Conservation (phyloP, 2,113 vertebrate genomes). For the Ia io region DNA sequence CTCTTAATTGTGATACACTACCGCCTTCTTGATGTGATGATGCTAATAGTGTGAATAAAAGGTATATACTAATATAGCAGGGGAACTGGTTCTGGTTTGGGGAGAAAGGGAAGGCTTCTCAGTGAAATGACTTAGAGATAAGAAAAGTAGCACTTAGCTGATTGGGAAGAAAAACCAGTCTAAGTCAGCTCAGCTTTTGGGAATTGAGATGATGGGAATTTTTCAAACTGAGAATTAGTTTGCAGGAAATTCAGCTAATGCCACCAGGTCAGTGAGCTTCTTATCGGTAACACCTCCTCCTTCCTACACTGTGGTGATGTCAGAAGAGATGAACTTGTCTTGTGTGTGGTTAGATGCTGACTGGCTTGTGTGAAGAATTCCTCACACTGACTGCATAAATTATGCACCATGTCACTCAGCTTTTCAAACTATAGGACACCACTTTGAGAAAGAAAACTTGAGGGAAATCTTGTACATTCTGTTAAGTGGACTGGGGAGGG, state of each 20-base stretch:
- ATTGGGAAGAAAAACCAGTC: background rate
- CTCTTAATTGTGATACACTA: background rate
- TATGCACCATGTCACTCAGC: background rate
- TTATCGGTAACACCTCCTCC: background rate
- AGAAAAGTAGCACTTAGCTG: background rate
- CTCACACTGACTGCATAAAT: background rate
- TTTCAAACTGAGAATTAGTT: background rate
- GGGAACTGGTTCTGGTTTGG: background rate
- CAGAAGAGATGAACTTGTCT: background rate
- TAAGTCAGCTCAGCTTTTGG: background rate
- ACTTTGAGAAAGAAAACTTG: background rate
- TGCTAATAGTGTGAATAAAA: background rate
- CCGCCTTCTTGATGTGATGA: background rate
- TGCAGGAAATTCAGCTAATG: background rate
- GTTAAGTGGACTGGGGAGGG: background rate
- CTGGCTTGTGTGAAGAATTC: background rate
- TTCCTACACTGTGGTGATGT: background rate
- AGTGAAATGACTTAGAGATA: background rate
- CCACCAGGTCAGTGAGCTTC: background rate
- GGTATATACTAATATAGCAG: no score
- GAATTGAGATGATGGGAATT: background rate
- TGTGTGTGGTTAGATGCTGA: background rate
- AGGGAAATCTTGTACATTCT: background rate
- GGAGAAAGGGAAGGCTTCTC: background rate
- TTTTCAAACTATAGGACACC: background rate